Evolutionary conservation across 2,888 invertebrate genomes (phyloP), one percentile per base, ranked within the genome.

Genomic region (Chaetogeoica ovagalla): DNA sequence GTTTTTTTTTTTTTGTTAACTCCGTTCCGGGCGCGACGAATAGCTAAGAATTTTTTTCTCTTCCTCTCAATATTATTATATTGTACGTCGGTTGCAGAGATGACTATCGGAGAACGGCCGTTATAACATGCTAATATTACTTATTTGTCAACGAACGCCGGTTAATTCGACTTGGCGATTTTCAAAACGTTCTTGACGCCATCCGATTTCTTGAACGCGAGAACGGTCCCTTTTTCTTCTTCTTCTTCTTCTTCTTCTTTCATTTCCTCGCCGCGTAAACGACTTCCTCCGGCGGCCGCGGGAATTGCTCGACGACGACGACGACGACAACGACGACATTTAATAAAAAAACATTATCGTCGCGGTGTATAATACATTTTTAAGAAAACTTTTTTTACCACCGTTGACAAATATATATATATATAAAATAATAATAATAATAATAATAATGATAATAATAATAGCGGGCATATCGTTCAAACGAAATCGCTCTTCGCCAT

Each of bases 211-310:
- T 30, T 4, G 30, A 30, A 30, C 30, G 30, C 30, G 30, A 30
- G 30, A 30, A 30, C 1, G 30, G 30, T 30, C n/a, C n/a, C n/a
- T n/a, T 30, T 30, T 30, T 30, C 1, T 30, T 30, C 8, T 60
- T 60, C 37, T 21, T 15, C 6, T 43, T 59, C 60, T 71, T 57
- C 43, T 23, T 39, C 17, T 57, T 60, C 19, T 23, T 17, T 11
- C 60, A 72, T 72, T 72, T 72, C 60, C 72, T 72, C 13, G 23
- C 43, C 7, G 23, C 23, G 60, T 43, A 60, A 60, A 72, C 60
- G 72, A 60, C 43, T 72, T 72, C 72, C 72, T 72, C 72, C 72
- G 71, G 23, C 43, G 1, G 39, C n/a, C n/a, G n/a, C n/a, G n/a
- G 17, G 30, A 68, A 52, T 19, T 13, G 55, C 39, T 39, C n/a